phyloP scores from a whole-genome alignment of 2,888 invertebrate genomes.

The Augochlorella aurata region DNA sequence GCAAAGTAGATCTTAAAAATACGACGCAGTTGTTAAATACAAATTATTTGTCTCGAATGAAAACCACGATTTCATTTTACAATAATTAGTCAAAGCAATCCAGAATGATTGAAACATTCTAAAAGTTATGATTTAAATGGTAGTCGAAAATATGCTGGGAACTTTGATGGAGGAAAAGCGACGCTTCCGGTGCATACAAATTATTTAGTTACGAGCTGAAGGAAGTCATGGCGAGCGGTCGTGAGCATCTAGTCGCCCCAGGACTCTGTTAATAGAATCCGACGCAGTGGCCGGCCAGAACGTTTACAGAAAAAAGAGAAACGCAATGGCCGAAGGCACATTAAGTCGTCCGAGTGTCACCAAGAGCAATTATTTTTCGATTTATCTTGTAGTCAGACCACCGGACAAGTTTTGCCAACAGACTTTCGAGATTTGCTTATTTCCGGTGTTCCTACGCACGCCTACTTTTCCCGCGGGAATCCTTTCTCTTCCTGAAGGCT shows the following conservation, averaged over 20 bases:
- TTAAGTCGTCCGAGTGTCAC: conserved; percentile 59
- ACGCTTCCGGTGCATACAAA: not conserved
- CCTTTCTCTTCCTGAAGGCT: conserved; percentile 46
- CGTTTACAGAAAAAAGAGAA: conserved; percentile 15
- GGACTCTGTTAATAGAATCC: conserved; percentile 30
- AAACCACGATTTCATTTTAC: too few relatives aligned
- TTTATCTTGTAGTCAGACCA: conserved; percentile 76
- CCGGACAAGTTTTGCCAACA: conserved; percentile 77
- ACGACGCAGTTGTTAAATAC: too few relatives aligned
- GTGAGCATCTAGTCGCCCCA: conserved; percentile 13
- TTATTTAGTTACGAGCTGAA: not conserved
- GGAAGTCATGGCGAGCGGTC: conserved; percentile 10
- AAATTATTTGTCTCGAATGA: too few relatives aligned
- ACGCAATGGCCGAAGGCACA: conserved; percentile 56
- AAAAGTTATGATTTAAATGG: too few relatives aligned
- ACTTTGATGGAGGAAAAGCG: not conserved
- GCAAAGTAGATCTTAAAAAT: too few relatives aligned
- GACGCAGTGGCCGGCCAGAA: conserved; percentile 23
- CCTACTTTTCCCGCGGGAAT: conserved; percentile 58
- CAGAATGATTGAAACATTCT: too few relatives aligned
- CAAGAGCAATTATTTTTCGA: conserved; percentile 75
- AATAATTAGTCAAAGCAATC: too few relatives aligned
- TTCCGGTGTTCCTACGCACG: conserved; percentile 72
- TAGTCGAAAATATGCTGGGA: not conserved
- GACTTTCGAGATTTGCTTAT: conserved; percentile 73